These are phyloP conservation scores for Desmodus rotundus DNA, from an alignment of 2,113 vertebrate genomes.

Conservation along the genomic window DNA sequence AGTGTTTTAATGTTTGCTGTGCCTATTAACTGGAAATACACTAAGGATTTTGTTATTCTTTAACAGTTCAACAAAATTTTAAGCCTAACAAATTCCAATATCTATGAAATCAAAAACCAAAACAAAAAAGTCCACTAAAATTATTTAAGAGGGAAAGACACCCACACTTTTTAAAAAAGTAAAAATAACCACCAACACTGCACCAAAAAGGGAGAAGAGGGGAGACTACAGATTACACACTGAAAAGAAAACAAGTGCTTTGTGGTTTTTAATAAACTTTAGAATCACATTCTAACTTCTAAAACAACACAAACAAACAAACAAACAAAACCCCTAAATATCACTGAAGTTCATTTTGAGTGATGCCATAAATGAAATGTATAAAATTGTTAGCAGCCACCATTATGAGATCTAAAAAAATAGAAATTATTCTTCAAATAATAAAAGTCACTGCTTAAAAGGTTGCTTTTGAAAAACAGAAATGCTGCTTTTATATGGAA, in stretches of 20 bases:
- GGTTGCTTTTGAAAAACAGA: background rate
- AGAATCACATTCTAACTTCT: background rate
- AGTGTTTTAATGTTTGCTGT: background rate
- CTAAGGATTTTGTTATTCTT: background rate
- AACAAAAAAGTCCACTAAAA: background rate
- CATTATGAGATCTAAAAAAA: background rate
- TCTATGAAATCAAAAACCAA: background rate
- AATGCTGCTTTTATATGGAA: background rate
- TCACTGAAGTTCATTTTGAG: background rate
- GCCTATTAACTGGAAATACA: background rate
- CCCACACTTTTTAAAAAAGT: background rate
- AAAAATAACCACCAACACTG: background rate
- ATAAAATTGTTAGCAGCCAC: background rate
- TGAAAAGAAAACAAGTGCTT: background rate
- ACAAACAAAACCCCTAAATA: background rate
- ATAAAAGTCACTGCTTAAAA: background rate
- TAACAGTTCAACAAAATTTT: background rate
- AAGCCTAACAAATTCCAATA: background rate
- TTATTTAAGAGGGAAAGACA: background rate
- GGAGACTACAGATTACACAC: background rate
- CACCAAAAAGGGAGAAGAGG: background rate
- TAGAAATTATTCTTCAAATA: background rate
- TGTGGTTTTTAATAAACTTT: background rate
- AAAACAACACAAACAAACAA: background rate
- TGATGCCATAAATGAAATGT: background rate